Base-by-base conservation (phyloP, 2,113 vertebrate species). In the Ciconia maguari region DNA sequence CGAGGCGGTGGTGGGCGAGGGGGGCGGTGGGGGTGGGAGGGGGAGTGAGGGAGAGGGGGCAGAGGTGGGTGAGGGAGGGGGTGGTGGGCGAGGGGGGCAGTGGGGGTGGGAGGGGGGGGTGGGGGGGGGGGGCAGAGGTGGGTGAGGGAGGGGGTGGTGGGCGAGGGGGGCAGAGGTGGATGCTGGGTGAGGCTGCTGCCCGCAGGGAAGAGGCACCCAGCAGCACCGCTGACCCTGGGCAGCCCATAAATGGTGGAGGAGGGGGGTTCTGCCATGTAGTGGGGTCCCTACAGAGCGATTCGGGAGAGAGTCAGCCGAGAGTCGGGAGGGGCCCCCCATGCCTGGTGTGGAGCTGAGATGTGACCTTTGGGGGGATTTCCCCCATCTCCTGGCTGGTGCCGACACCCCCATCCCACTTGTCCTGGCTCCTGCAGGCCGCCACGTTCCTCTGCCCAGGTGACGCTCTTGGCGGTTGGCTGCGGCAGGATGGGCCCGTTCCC, bases 1-100 rank as follows among this genome's bases (percentile, higher is more conserved):
- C 4, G 10, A 8, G n/a, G 71, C 1, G 9, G 52, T 3, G 12
- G n/a, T 8, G 44, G 9, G 4, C 1, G 6, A 24, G 8, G 42
- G 42, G 10, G 44, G 44, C 44, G 44, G 15, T 44, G 26, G 49
- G 21, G 36, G 36, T 36, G 36, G 36, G 36, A 36, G 36, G 36
- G 61, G 9, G 6, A n/a, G n/a, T n/a, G 16, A 2, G 25, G 61
- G 36, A 27, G 38, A 3, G 24, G 19, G 21, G 65, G 22, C 18
- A 9, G 46, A 20, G 21, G 48, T 48, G 48, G 22, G 44, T 6
- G 66, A 36, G 36, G 36, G 36, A 36, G 36, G 36, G 36, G 9
- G 52, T 3, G 12, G n/a, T 8, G 38, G 38, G 38, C 38, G 66
- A n/a, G 4, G 24, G 24, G 30, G 65, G 22, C 18, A 5, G 46